Conservation (phyloP, 2,888 invertebrate species). For the Conomelus anceps region DNA sequence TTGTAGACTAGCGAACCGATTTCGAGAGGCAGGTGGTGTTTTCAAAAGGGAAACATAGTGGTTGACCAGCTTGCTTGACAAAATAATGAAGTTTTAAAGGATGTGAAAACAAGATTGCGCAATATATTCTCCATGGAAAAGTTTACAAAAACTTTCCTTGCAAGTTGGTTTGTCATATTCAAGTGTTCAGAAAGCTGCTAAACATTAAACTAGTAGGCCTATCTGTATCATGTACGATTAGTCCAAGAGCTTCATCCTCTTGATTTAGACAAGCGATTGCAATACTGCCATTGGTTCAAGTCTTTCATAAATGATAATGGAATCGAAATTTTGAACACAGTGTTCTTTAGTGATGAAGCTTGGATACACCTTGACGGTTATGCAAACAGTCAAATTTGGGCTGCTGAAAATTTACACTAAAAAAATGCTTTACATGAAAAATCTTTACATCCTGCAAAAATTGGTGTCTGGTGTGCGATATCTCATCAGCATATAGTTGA, state of each 20-base stretch:
- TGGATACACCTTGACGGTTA: neutral
- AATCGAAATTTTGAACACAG: neutral
- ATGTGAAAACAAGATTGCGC: neutral
- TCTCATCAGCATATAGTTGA: neutral
- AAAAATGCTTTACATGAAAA: neutral
- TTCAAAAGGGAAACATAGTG: neutral
- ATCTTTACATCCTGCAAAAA: neutral
- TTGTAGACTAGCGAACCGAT: neutral
- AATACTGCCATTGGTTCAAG: neutral
- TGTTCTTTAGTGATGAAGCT: slow-evolving; percentile 1
- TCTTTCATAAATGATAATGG: slow-evolving; percentile 3
- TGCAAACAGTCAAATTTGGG: neutral
- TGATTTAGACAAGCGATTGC: neutral
- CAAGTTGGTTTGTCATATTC: neutral
- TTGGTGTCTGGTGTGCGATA: neutral
- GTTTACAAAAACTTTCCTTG: neutral
- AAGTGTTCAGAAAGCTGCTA: neutral
- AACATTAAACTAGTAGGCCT: neutral
- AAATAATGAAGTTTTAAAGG: neutral
- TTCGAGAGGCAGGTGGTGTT: neutral
- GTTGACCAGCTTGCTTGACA: neutral
- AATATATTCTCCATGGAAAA: neutral
- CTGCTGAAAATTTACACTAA: neutral
- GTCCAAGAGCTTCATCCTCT: neutral
- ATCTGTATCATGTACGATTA: neutral